Conservation (phyloP, 2,797 vertebrate species). For the Ceryle rudis region DNA sequence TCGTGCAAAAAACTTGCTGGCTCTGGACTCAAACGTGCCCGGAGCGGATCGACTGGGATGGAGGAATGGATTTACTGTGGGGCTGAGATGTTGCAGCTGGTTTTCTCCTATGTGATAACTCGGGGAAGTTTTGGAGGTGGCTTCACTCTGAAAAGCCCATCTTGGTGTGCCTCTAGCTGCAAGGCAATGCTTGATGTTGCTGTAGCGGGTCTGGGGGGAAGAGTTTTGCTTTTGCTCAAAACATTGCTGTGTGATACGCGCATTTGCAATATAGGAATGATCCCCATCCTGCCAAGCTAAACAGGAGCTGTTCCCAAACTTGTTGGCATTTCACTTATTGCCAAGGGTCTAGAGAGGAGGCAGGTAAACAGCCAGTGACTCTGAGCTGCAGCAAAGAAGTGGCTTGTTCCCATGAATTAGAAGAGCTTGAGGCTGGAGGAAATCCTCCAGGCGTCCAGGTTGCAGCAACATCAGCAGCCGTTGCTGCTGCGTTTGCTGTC, state of each 20-base stretch:
- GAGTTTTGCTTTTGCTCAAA: not conserved
- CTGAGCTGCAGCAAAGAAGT: not conserved
- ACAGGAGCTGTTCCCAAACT: constrained; percentile 13
- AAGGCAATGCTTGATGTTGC: not conserved
- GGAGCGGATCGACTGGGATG: not conserved
- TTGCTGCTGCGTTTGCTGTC: fast-evolving
- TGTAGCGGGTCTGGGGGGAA: not conserved
- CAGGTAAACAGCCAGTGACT: not conserved
- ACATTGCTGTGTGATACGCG: not conserved
- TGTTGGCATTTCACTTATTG: constrained; percentile 30
- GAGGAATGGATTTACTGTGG: not conserved
- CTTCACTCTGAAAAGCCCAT: not conserved
- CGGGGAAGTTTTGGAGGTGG: not conserved
- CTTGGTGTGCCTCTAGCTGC: not conserved
- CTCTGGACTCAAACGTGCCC: not conserved
- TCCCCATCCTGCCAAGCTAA: constrained; percentile 37
- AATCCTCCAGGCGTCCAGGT: fast-evolving
- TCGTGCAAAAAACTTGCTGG: not conserved
- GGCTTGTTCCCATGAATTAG: not conserved
- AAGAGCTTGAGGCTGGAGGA: not conserved
- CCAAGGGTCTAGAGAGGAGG: constrained; percentile 8
- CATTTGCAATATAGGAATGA: constrained; percentile 25
- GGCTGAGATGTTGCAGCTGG: not conserved
- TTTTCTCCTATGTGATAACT: not conserved
- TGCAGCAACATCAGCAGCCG: not conserved